Base-by-base conservation (phyloP, 2,113 vertebrate species). In the Tichodroma muraria region DNA sequence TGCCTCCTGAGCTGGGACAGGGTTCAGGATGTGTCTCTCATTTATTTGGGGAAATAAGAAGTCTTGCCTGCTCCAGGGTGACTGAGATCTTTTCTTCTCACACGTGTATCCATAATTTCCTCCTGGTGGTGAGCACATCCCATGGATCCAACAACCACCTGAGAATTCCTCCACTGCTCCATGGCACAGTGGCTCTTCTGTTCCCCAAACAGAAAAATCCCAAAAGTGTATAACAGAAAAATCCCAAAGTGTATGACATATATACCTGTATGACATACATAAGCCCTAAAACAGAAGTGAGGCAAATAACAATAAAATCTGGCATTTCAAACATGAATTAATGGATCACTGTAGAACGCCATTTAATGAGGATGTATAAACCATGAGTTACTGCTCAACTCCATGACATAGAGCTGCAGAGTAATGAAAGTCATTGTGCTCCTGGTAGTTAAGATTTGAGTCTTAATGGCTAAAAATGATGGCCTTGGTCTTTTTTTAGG, bases 231-330 rank as follows among this genome's bases (percentile, higher is more conserved):
- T n/a, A n/a, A n/a, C n/a, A 94, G n/a, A n/a, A n/a, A n/a, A n/a
- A n/a, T 24, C 80, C 76, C 72, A 77, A 7, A 13, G 10, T 61
- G 85, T n/a, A n/a, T n/a, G n/a, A n/a, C n/a, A 94, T 52, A 71
- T 86, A 8, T 56, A 31, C 19, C 82, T 83, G 6, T 37, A 19
- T 91, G 88, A 52, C 94, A 73, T 70, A n/a, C 60, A 12, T 75
- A 66, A 91, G 68, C 76, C 85, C 90, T 97, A 90, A 94, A 95
- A 25, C 60, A 95, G 88, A 88, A 96, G 60, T 76, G 95, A 88
- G 90, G 88, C 92, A 97, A 96, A 95, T 89, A 97, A 91, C 37
- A 9, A 95, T 95, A 96, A 95, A 96, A 97, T 64, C 80, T 97
- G 93, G 90, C 96, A 96, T 97, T 97, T 97, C 95, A 84, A 91